phyloP scores from a whole-genome alignment of 2,888 invertebrate genomes.

The Anoplius nigerrimus region DNA sequence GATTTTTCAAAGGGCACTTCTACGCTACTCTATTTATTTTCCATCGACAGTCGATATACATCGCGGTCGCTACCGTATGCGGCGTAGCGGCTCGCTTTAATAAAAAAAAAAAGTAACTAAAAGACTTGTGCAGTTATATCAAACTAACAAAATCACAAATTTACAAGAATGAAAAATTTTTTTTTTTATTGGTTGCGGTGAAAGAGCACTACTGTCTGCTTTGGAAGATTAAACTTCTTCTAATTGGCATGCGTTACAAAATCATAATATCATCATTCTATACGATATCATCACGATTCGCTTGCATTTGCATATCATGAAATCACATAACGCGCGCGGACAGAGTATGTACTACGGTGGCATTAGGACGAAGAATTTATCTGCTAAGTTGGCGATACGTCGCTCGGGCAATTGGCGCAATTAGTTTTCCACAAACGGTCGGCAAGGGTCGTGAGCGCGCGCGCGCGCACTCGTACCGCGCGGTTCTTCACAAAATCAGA shows the following conservation, averaged over 20 bases:
- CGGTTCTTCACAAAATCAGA: too few relatives aligned
- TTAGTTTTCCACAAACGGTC: too few relatives aligned
- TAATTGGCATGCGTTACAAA: slow-evolving; percentile 72
- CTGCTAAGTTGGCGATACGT: slow-evolving; percentile 21
- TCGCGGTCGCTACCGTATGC: slow-evolving; percentile 64
- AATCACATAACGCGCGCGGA: slow-evolving; percentile 55
- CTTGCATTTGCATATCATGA: slow-evolving; percentile 68
- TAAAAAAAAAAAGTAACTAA: slow-evolving; percentile 62
- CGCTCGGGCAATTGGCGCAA: too few relatives aligned
- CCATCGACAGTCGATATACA: slow-evolving; percentile 64
- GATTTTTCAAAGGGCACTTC: slow-evolving; percentile 73
- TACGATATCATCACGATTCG: slow-evolving; percentile 62
- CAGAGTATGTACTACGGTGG: slow-evolving; percentile 32
- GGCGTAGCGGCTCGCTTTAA: slow-evolving; percentile 65
- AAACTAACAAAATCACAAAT: slow-evolving; percentile 71
- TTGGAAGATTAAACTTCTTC: slow-evolving; percentile 73
- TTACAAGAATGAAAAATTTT: slow-evolving; percentile 53
- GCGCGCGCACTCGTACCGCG: too few relatives aligned
- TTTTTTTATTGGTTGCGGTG: slow-evolving; percentile 72
- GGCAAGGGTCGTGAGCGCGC: too few relatives aligned
- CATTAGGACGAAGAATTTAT: slow-evolving; percentile 40
- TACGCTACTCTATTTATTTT: slow-evolving; percentile 70
- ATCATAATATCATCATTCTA: slow-evolving; percentile 59
- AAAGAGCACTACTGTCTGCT: slow-evolving; percentile 74
- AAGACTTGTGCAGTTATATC: slow-evolving; percentile 75